Evolutionary conservation across 2,113 vertebrate genomes (phyloP).

Genomic region (Thunnus thynnus): DNA sequence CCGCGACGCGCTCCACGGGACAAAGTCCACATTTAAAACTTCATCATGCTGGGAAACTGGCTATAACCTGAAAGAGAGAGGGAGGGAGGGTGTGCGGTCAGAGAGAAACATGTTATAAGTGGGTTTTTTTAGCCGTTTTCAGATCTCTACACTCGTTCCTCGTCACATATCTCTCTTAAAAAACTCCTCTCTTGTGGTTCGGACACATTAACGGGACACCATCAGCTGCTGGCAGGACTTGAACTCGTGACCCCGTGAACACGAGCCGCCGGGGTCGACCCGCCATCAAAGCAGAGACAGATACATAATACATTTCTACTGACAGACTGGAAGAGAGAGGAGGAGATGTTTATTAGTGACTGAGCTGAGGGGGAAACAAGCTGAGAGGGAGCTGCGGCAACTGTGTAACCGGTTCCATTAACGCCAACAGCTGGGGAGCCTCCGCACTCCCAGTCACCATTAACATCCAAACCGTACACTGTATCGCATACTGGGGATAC

Average conservation of each 20-base stretch:
- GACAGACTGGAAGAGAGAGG: constrained; percentile 13
- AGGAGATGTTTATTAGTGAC: constrained; percentile 26
- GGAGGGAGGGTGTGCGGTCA: not conserved
- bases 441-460: constrained; percentile 33
- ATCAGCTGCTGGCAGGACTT: constrained; percentile 14
- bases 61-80: not conserved
- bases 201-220: not conserved
- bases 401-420: constrained; percentile 28
- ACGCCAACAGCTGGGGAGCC: constrained; percentile 51
- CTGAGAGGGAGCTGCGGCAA: constrained; percentile 14
- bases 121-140: not conserved
- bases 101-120: not conserved
- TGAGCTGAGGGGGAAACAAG: constrained; percentile 11
- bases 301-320: not conserved
- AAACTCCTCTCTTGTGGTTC: not conserved
- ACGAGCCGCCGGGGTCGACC: not conserved
- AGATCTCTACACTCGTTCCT: not conserved
- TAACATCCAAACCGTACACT: not conserved
- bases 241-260: constrained; percentile 12
- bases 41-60: constrained; percentile 16
- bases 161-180: not conserved
- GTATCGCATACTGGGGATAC: constrained; percentile 36
- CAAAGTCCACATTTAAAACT: constrained; percentile 23
- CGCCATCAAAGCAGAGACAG: constrained; percentile 7
- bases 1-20: not conserved